Evolutionary conservation across 2,888 invertebrate species (phyloP).

Genomic region (Amphipyra berbera): DNA sequence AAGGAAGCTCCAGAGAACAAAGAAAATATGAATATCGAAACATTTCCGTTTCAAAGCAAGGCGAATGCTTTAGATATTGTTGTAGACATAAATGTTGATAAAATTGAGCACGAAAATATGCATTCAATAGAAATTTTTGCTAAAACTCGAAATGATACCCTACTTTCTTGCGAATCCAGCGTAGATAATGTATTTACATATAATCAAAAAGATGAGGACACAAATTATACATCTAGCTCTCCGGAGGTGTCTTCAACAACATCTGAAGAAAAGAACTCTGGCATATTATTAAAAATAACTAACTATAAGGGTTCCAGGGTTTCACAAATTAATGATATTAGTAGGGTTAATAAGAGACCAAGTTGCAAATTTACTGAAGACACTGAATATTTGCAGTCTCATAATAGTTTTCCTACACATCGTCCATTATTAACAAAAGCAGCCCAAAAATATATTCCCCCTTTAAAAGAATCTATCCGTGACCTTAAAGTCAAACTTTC

Average conservation of each 20-base stretch:
- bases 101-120: constrained; percentile 41
- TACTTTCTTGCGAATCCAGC: constrained; percentile 74
- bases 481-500: constrained; percentile 85
- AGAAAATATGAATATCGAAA: constrained; percentile 63
- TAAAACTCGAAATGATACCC: constrained; percentile 62
- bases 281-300: constrained; percentile 83
- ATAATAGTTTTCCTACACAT: constrained; percentile 65
- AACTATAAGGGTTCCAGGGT: constrained; percentile 80
- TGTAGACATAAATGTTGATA: constrained; percentile 52
- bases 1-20: constrained; percentile 61
- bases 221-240: constrained; percentile 74
- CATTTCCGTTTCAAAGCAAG: constrained; percentile 49
- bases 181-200: constrained; percentile 69
- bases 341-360: constrained; percentile 60
- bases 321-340: constrained; percentile 77
- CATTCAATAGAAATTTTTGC: constrained; percentile 32
- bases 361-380: constrained; percentile 81
- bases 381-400: constrained; percentile 71
- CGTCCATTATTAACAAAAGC: constrained; percentile 85
- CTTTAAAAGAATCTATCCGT: constrained; percentile 77
- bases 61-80: constrained; percentile 47
- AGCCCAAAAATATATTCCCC: constrained; percentile 88
- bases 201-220: constrained; percentile 62
- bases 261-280: constrained; percentile 81
- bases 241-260: constrained; percentile 87